These are phyloP conservation scores for Periplaneta americana DNA, from an alignment of 1,140 invertebrate species.

Conservation along the genomic window DNA sequence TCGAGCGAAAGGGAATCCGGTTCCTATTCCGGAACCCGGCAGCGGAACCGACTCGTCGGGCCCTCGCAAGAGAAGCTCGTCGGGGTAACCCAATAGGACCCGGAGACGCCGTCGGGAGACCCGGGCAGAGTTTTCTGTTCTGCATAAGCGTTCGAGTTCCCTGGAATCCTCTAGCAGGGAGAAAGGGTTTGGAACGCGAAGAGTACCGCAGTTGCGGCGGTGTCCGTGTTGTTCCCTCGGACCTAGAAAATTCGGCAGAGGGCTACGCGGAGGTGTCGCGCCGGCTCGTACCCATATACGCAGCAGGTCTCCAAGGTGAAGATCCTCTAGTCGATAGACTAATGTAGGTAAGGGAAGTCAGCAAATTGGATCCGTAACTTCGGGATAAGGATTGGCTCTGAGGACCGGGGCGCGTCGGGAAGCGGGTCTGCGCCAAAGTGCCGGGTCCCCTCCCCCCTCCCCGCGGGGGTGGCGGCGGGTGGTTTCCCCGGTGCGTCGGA, in stretches of 20 bases:
- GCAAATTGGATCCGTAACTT: conserved; percentile 79
- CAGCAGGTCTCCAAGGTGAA: conserved; percentile 86
- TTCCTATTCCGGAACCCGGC: conserved; percentile 68
- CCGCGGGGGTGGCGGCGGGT: conserved; percentile 29
- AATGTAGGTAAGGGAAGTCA: conserved; percentile 86
- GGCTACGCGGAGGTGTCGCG: conserved; percentile 52
- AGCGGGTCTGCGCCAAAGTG: conserved; percentile 34
- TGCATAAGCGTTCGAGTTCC: conserved; percentile 64
- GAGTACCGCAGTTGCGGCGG: conserved; percentile 64
- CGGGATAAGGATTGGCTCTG: conserved; percentile 52
- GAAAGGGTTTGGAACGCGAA: conserved; percentile 63
- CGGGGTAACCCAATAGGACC: conserved; percentile 59
- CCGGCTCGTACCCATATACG: conserved; percentile 70
- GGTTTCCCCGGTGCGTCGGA: conserved; percentile 8
- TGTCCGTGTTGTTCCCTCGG: conserved; percentile 59
- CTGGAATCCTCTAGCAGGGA: conserved; percentile 67
- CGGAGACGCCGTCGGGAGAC: conserved; percentile 64
- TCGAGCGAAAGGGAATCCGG: conserved; percentile 66
- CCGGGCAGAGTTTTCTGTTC: conserved; percentile 77
- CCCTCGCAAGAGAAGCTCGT: conserved; percentile 42
- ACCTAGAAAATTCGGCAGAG: conserved; percentile 74
- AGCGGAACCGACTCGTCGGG: conserved; percentile 60
- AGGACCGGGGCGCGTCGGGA: conserved; percentile 54
- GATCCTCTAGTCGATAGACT: conserved; percentile 84
- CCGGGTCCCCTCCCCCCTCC: too few species aligned